Percentiles rank a stretch among this genome's conserved stretches.
These are phyloP conservation scores for Carpatolechia fugitivella DNA, from an alignment of 2,888 invertebrate species.

Conservation along the genomic window DNA sequence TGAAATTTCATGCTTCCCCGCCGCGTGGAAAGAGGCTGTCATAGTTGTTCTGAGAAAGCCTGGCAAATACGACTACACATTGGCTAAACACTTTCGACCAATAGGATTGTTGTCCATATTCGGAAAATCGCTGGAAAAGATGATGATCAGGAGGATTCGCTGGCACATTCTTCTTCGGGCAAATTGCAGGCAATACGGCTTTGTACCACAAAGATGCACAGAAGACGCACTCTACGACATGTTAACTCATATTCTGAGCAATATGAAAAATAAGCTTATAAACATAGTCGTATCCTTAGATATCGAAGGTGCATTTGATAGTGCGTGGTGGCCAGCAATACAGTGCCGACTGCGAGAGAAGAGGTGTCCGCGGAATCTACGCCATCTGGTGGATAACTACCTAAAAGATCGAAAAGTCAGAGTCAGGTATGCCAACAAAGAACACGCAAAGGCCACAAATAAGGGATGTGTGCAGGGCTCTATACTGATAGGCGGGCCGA, in stretches of 20 bases:
- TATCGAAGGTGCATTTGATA: too few species aligned
- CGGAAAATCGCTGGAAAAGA: background rate
- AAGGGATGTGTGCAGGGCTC: background rate
- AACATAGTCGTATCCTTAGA: too few species aligned
- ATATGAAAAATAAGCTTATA: too few species aligned
- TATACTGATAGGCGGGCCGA: background rate
- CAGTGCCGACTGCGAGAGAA: too few species aligned
- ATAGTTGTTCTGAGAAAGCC: background rate
- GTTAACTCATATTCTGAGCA: too few species aligned
- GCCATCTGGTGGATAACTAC: too few species aligned
- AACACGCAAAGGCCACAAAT: background rate
- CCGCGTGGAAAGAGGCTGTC: background rate
- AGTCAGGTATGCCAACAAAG: background rate
- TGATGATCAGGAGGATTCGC: background rate
- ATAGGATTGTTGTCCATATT: background rate
- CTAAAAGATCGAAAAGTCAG: background rate
- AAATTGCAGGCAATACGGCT: too few species aligned
- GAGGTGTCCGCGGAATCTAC: too few species aligned
- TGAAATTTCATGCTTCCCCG: background rate
- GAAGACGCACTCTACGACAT: too few species aligned
- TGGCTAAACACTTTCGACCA: background rate
- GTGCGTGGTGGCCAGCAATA: too few species aligned
- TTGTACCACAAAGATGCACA: too few species aligned
- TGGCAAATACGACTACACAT: background rate
- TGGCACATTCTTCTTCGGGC: too few species aligned